phyloP scores from a whole-genome alignment of 23 tunicate species.

The Trididemnum clinides region DNA sequence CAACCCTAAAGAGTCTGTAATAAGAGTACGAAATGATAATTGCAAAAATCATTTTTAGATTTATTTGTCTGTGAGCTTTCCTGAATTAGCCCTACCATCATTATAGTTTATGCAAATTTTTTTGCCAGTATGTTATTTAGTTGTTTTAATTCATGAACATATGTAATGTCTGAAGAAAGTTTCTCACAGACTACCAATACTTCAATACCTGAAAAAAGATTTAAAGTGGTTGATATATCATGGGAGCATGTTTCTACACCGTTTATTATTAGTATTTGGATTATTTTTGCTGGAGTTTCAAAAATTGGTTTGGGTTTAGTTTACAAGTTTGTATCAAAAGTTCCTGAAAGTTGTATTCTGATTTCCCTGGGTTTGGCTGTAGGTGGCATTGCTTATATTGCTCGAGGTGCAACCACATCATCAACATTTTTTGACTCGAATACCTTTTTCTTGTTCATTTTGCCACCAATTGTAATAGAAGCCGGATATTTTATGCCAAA shows the following conservation, averaged over 20 bases:
- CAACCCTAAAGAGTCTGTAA: too few species aligned
- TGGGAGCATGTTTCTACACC: constrained; percentile 86
- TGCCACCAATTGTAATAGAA: constrained; percentile 99
- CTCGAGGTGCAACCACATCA: constrained; percentile 55
- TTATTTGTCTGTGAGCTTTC: background rate
- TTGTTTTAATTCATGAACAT: background rate
- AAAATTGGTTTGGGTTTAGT: constrained; percentile 70
- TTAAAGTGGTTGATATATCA: constrained; percentile 47
- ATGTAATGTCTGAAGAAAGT: background rate
- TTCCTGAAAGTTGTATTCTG: constrained; percentile 95
- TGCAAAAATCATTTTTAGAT: too few species aligned
- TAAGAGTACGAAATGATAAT: too few species aligned
- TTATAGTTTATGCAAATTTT: background rate
- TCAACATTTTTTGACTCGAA: constrained; percentile 79
- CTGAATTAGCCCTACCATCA: background rate
- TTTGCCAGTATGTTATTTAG: background rate
- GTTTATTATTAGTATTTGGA: constrained; percentile 78
- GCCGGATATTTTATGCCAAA: constrained; percentile 99
- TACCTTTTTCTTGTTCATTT: constrained; percentile 83
- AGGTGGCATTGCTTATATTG: constrained; percentile 94
- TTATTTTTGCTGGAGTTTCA: constrained; percentile 82
- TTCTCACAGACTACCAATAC: too few species aligned
- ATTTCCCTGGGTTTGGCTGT: constrained; percentile 89
- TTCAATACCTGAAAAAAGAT: background rate
- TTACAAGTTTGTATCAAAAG: constrained; percentile 80